Percentiles rank a stretch among this genome's conserved stretches.
Evolutionary conservation across 1,140 invertebrate species (phyloP).

Genomic region (Araneus ventricosus): DNA sequence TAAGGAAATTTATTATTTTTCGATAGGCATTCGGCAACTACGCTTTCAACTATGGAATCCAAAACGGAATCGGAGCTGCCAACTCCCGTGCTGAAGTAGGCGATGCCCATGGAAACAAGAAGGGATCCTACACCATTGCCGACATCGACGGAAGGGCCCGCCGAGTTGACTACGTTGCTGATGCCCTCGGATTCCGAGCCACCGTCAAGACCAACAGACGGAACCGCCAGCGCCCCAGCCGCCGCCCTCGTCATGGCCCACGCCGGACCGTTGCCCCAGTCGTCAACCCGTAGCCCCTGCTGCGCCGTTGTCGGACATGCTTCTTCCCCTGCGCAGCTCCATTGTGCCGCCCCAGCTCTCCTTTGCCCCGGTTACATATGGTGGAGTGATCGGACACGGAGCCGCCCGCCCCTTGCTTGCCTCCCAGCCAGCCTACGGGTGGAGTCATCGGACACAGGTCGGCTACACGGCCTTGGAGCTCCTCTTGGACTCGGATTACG

Average conservation of each 20-base stretch:
- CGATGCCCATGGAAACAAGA: conserved; percentile 76
- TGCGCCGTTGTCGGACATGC: conserved; percentile 40
- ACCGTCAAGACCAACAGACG: conserved; percentile 37
- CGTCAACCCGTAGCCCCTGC: neutral
- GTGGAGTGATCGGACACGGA: conserved; percentile 26
- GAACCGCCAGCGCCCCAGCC: conserved; percentile 47
- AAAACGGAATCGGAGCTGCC: conserved; percentile 39
- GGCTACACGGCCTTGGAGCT: neutral
- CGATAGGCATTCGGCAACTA: conserved; percentile 50
- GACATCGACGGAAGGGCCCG: conserved; percentile 75
- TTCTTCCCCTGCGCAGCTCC: neutral
- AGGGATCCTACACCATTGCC: conserved; percentile 75
- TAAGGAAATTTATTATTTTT: neutral
- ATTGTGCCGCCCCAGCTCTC: no score
- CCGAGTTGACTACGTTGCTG: conserved; percentile 75
- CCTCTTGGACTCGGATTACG: conserved; percentile 9
- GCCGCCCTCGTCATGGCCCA: conserved; percentile 3
- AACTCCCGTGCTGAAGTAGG: conserved; percentile 76
- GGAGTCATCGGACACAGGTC: neutral
- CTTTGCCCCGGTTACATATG: neutral
- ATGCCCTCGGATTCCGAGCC: conserved; percentile 46
- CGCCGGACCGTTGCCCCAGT: conserved; percentile 38
- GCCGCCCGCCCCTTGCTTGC: neutral
- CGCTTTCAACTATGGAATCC: conserved; percentile 45
- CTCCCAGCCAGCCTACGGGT: neutral